Conservation (phyloP, 2,113 vertebrate species). For the Fukomys damarensis region DNA sequence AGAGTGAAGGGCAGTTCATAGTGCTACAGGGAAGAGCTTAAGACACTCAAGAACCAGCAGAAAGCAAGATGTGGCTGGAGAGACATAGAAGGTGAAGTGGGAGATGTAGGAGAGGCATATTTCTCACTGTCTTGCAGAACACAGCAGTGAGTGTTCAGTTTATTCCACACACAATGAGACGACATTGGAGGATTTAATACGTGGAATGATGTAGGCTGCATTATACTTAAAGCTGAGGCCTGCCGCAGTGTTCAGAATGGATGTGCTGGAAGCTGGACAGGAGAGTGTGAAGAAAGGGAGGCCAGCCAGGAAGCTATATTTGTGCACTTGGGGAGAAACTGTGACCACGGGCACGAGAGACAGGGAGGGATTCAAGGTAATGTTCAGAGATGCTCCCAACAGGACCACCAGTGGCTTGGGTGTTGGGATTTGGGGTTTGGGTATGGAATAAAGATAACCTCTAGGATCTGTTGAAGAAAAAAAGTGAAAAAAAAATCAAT, state of each 20-base stretch:
- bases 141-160: neutral
- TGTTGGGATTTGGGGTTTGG: neutral
- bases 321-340: too few relatives aligned
- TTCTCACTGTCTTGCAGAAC: neutral
- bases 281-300: neutral
- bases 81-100: too few relatives aligned
- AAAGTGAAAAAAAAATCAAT: neutral
- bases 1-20: neutral
- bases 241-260: neutral
- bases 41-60: neutral
- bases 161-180: neutral
- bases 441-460: neutral
- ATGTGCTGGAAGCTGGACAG: accelerated
- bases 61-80: neutral
- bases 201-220: neutral
- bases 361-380: neutral
- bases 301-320: neutral
- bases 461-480: neutral
- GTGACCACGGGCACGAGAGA: accelerated
- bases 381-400: neutral
- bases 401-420: neutral
- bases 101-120: neutral
- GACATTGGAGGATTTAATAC: neutral
- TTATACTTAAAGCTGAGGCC: neutral
- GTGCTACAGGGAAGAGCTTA: neutral